These are phyloP conservation scores for Larimichthys polyactis DNA, from an alignment of 2,113 vertebrate species.

Conservation along the genomic window DNA sequence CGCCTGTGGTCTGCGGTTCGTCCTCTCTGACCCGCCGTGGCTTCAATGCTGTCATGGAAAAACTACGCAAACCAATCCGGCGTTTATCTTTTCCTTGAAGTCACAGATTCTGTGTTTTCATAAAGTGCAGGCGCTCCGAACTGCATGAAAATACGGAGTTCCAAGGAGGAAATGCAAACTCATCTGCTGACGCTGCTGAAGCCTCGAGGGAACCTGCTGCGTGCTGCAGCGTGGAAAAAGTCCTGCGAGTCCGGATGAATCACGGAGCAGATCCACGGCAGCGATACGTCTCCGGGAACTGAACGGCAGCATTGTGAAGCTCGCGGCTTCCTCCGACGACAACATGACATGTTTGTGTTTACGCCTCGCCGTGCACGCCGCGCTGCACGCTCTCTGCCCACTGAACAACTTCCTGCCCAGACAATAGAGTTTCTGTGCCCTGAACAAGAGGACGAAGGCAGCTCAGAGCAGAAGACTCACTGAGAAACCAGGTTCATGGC, in stretches of 20 bases:
- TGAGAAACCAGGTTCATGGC: no score
- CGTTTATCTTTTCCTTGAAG: neutral
- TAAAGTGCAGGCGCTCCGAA: neutral
- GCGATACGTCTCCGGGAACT: neutral
- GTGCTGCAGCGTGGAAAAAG: neutral
- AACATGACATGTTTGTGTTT: slow-evolving; percentile 56
- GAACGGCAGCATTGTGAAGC: slow-evolving; percentile 11
- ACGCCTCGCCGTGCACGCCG: slow-evolving; percentile 24
- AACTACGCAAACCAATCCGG: neutral
- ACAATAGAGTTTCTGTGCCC: slow-evolving; percentile 46
- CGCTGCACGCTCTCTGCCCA: slow-evolving; percentile 6
- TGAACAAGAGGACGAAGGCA: neutral
- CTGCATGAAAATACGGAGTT: neutral
- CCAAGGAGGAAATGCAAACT: neutral
- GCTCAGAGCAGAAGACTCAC: neutral
- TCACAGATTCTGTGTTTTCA: neutral
- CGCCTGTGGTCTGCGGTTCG: neutral
- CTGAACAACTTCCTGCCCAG: slow-evolving; percentile 12
- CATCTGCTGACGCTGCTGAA: neutral
- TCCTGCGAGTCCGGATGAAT: neutral
- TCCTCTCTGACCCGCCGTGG: neutral
- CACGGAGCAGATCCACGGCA: neutral
- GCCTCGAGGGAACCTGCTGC: neutral
- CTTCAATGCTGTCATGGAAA: slow-evolving; percentile 30
- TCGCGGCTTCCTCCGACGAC: neutral